Evolutionary conservation across 2,113 vertebrate genomes (phyloP).

Genomic region (Sciurus niger): DNA sequence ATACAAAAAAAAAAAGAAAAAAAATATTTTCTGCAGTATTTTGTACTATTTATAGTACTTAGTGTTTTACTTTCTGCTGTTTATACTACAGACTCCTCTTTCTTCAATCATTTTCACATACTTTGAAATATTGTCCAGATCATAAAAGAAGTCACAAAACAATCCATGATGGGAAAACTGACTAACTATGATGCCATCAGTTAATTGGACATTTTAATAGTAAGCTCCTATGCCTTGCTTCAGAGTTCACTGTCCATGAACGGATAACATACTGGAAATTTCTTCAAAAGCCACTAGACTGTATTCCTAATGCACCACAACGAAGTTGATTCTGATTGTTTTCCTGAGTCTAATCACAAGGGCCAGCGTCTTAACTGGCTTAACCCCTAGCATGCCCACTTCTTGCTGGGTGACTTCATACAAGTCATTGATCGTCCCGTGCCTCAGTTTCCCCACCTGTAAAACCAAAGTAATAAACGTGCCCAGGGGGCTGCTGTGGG

Average conservation of each 20-base stretch:
- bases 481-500: neutral
- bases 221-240: neutral
- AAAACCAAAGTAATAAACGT: neutral
- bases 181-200: neutral
- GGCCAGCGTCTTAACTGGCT: neutral
- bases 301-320: neutral
- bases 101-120: too few relatives aligned
- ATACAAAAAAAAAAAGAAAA: too few relatives aligned
- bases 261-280: neutral
- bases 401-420: neutral
- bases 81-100: too few relatives aligned
- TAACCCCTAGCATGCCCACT: neutral
- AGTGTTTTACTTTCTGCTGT: neutral
- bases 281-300: neutral
- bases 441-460: slow-evolving; percentile 19
- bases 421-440: neutral
- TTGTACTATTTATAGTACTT: slow-evolving; percentile 4
- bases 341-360: neutral
- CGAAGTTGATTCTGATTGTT: neutral
- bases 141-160: slow-evolving; percentile 34
- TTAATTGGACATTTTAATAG: neutral
- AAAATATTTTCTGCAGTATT: neutral
- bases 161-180: neutral
- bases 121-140: too few relatives aligned
- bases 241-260: neutral